Evolutionary conservation across 2,113 vertebrate genomes (phyloP), one percentile per base, ranked within the genome.

Genomic region (Neolamprologus tretocephalus): DNA sequence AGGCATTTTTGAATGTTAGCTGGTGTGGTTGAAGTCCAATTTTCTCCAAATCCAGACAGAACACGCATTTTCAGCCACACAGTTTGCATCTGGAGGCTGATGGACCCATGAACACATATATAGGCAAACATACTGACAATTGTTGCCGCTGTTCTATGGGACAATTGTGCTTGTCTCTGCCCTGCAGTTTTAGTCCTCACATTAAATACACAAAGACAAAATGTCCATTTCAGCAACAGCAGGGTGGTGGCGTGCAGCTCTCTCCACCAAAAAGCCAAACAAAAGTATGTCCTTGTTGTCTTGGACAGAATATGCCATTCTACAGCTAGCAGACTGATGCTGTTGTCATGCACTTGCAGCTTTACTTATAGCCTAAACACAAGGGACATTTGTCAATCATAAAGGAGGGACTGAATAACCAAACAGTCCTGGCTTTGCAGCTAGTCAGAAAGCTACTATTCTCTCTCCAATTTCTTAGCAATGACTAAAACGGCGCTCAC

Each of bases 231-330:
- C 92, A 95, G 92, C 88, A 26, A 91, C 85, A 88, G 87, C 89
- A 84, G 91, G 89, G 92, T 90, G 88, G 90, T 93, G 93, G 93
- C 90, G 61, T 91, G 88, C 84, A 87, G 88, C 93, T 92, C 92
- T 93, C 83, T 93, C 92, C 93, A 95, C 95, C 94, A 95, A 96
- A 96, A 96, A 94, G 86, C 90, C 90, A 90, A 94, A 96, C 94
- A 96, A 93, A 95, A 95, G 92, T 95, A 73, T 58, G 92, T 89
- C 90, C 91, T 96, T 96, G 95, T 96, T 93, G 92, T 91, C 90
- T 82, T 86, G 83, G 89, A 95, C 92, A 94, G 90, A 95, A 92
- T 94, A 92, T 93, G 86, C 91, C 90, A 92, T 96, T 95, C 93
- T 95, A 85, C 82, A 80, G 68, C 58, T 81, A 91, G 84, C 91